Evolutionary conservation across 2,888 invertebrate species (phyloP).

Genomic region (Uropetala carovei): DNA sequence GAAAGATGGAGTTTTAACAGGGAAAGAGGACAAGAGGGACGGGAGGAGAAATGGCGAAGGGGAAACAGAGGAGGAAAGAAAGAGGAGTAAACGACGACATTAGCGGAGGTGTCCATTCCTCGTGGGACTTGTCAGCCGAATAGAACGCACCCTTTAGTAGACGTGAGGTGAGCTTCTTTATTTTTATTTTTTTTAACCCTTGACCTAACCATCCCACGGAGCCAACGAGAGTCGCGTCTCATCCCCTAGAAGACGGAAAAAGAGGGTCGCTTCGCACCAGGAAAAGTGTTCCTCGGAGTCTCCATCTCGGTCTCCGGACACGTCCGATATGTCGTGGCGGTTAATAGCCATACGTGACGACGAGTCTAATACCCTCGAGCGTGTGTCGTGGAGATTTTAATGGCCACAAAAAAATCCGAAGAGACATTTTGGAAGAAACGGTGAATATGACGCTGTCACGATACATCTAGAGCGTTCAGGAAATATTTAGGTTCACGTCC

Average conservation of each 20-base stretch:
- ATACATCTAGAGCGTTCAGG: not conserved
- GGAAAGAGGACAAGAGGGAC: not conserved
- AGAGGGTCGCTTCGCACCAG: not conserved
- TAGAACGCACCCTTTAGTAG: not conserved
- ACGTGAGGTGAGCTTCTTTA: not conserved
- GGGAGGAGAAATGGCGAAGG: not conserved
- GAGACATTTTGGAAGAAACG: not conserved
- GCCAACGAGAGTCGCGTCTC: not conserved
- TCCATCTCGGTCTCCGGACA: not conserved
- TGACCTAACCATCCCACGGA: not conserved
- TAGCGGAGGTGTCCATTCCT: slow-evolving; percentile 17
- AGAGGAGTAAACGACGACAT: not conserved
- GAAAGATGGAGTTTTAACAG: too few relatives aligned
- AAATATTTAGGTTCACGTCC: not conserved
- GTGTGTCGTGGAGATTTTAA: not conserved
- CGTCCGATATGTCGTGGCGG: too few relatives aligned
- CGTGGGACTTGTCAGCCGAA: not conserved
- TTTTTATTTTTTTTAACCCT: not conserved
- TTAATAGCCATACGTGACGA: too few relatives aligned
- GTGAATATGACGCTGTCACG: not conserved
- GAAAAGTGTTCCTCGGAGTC: not conserved
- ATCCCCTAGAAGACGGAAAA: not conserved
- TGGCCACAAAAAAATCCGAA: not conserved
- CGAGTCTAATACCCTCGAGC: too few relatives aligned
- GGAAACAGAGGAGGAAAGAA: not conserved